Conservation (phyloP, 2,797 vertebrate species). For the Mormyrus hasselquistii region DNA sequence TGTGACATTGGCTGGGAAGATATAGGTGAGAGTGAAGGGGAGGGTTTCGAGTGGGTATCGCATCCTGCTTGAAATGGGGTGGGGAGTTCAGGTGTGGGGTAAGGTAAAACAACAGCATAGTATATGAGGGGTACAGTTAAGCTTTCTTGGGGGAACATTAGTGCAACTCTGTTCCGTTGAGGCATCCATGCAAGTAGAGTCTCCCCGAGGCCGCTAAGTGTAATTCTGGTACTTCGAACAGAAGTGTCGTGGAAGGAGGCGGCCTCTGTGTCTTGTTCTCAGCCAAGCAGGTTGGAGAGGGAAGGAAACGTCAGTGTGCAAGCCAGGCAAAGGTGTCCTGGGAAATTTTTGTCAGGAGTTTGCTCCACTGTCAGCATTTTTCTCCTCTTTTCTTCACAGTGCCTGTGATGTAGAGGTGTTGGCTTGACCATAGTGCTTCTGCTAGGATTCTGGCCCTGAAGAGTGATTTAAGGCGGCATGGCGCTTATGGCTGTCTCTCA, state of each 20-base stretch:
- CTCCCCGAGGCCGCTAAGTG: conserved; percentile 37
- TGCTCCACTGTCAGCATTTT: conserved; percentile 55
- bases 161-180: background rate
- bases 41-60: background rate
- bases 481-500: conserved; percentile 29
- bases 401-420: conserved; percentile 37
- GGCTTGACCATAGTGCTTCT: background rate
- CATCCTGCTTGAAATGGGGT: background rate
- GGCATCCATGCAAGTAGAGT: background rate
- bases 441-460: conserved; percentile 27
- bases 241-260: conserved; percentile 41
- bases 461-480: conserved; percentile 45
- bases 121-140: too few relatives aligned
- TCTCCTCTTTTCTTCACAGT: background rate
- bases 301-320: conserved; percentile 64
- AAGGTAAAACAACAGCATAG: background rate
- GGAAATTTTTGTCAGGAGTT: conserved; percentile 39
- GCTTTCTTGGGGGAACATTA: background rate
- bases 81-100: background rate
- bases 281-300: conserved; percentile 50
- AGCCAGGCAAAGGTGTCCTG: conserved; percentile 55
- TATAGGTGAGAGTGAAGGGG: background rate
- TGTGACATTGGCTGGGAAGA: background rate
- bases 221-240: conserved; percentile 46
- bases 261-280: conserved; percentile 46